These are phyloP conservation scores for Protonibea diacanthus DNA, from an alignment of 2,797 vertebrate species.

Conservation along the genomic window DNA sequence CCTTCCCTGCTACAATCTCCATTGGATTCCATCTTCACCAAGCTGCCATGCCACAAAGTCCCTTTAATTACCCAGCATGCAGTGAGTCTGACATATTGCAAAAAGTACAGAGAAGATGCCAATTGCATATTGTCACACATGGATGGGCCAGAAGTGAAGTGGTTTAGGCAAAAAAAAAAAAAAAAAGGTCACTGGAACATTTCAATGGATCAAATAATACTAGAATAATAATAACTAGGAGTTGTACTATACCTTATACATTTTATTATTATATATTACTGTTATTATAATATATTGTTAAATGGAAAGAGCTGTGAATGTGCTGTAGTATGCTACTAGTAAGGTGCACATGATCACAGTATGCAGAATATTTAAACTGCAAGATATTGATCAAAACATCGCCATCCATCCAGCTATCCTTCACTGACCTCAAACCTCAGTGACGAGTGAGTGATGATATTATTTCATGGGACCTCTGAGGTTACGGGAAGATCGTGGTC, in stretches of 20 bases:
- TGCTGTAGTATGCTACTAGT: too few relatives aligned
- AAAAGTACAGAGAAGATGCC: not conserved
- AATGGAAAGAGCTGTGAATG: too few relatives aligned
- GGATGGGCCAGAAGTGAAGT: not conserved
- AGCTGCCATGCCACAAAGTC: conserved; percentile 52
- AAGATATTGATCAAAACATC: too few relatives aligned
- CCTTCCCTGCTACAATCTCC: conserved; percentile 53
- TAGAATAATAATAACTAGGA: not conserved
- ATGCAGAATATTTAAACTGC: too few relatives aligned
- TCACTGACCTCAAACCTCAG: too few relatives aligned
- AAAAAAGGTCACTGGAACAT: not conserved
- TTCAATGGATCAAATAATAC: not conserved
- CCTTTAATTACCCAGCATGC: conserved; percentile 75
- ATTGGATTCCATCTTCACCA: conserved; percentile 28
- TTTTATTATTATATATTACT: too few relatives aligned
- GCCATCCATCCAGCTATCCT: too few relatives aligned
- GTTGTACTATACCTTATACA: not conserved
- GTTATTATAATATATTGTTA: too few relatives aligned
- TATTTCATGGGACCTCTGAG: not conserved
- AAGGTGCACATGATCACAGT: too few relatives aligned
- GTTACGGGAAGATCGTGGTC: not conserved
- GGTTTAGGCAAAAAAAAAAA: not conserved
- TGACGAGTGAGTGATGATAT: too few relatives aligned
- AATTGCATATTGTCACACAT: conserved; percentile 9
- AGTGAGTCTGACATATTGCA: conserved; percentile 28